Percentiles rank a stretch among this genome's conserved stretches.
phyloP scores from a whole-genome alignment of 2,797 vertebrate species.

The Xenopus petersii region DNA sequence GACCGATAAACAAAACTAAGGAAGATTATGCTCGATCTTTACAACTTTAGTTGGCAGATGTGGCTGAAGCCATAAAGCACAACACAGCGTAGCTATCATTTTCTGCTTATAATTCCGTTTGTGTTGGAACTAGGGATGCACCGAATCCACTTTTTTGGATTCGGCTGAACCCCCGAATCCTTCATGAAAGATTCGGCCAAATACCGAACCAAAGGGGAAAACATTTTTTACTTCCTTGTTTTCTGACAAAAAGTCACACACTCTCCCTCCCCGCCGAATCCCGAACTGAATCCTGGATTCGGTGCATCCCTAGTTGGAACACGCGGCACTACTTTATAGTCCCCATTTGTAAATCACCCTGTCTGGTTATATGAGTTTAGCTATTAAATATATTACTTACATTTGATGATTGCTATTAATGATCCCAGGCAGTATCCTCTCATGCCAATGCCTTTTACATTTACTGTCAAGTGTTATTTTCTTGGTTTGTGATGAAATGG shows the following conservation, averaged over 20 bases:
- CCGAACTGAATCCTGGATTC: too few species aligned
- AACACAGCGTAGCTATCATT: not conserved
- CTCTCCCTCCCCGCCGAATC: too few species aligned
- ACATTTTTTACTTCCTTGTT: too few species aligned
- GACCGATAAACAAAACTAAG: not conserved
- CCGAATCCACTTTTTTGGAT: too few species aligned
- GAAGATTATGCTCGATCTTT: not conserved
- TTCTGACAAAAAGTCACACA: too few species aligned
- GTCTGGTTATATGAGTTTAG: conserved; percentile 13
- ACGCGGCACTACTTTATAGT: conserved; percentile 18
- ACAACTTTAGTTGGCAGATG: conserved; percentile 6
- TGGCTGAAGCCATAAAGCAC: conserved; percentile 14
- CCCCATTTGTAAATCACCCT: conserved; percentile 26
- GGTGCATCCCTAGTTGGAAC: too few species aligned
- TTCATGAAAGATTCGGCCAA: too few species aligned
- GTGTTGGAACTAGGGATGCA: not conserved
- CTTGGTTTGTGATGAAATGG: conserved; percentile 34
- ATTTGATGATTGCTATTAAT: conserved; percentile 40
- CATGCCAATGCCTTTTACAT: not conserved
- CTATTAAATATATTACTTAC: conserved; percentile 27
- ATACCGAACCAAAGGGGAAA: too few species aligned
- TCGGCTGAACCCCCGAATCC: too few species aligned
- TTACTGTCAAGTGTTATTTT: conserved; percentile 35
- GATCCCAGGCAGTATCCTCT: conserved; percentile 13
- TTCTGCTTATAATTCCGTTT: conserved; percentile 34